Base-by-base conservation (phyloP, 1,140 invertebrate species). In the Steinernema khuongi region DNA sequence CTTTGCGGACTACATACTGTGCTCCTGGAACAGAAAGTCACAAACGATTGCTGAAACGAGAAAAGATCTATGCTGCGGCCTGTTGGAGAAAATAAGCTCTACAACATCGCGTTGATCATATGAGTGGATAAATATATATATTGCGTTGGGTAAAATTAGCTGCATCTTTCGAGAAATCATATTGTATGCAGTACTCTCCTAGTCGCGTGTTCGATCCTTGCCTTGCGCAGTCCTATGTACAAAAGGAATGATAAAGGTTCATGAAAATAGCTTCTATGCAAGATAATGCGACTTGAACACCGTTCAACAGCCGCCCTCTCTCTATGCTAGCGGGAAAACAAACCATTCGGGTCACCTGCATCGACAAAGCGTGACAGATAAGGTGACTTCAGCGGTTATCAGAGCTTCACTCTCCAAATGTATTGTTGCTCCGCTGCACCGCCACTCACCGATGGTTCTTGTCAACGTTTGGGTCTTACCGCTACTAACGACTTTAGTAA, bases 11-110 rank as follows among this genome's bases (percentile, higher is more conserved):
- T 4, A 60, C 50, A 14, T 60, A 60, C 22, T 60, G 50, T 22
- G 50, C 50, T 60, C 50, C 50, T 14, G 50, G 50, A 60, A 60
- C 50, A n/a, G 50, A 60, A 60, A 22, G 50, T 60, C 50, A 60
- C 26, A 60, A 60, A 60, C 50, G 50, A 26, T 22, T 60, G 4
- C 22, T 60, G 19, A 60, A 60, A 26, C 14, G 50, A 26, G 50
- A 60, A 22, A 60, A 60, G 19, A 60, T 60, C 50, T 60, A 60
- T 22, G 50, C 50, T 7, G 22, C 50, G 7, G 50, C 50, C 26
- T 60, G 50, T 26, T 60, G 50, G 50, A 60, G 26, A 22, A 60
- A 60, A 60, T 41, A n/a, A 41, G 7, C n/a, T 41, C 7, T 11
- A 41, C 36, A 41, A 41, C 36, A 41, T n/a, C n/a, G 36, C 36